Evolutionary conservation across 2,113 vertebrate species (phyloP).

Genomic region (Echinops telfairi): DNA sequence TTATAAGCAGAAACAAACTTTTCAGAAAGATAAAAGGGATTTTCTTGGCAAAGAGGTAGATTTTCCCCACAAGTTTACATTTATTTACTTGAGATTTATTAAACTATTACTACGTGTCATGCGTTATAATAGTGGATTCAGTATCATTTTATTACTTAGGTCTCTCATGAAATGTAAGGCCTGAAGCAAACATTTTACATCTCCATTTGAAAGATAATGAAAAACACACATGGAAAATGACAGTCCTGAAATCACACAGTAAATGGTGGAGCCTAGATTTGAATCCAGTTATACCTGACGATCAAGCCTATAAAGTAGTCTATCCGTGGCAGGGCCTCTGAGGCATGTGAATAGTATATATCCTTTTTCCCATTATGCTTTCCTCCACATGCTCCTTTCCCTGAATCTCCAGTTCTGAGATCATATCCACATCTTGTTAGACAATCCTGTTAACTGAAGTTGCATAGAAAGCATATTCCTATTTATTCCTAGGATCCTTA

Average conservation of each 20-base stretch:
- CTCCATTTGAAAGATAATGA: neutral
- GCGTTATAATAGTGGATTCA: neutral
- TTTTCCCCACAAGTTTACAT: neutral
- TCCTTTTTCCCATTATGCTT: neutral
- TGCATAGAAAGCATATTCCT: neutral
- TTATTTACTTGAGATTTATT: neutral
- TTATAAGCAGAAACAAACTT: neutral
- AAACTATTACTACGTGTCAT: neutral
- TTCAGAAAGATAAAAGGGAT: neutral
- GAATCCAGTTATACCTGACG: neutral
- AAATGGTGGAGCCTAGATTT: neutral
- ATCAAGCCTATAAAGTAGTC: neutral
- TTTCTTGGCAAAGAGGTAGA: neutral
- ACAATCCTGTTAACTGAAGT: neutral
- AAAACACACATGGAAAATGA: neutral
- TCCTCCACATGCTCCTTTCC: neutral
- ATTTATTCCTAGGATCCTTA: neutral
- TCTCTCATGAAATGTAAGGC: neutral
- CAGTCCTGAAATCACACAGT: neutral
- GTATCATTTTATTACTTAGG: neutral
- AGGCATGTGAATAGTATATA: rapidly evolving
- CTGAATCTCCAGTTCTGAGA: neutral
- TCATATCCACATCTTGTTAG: neutral
- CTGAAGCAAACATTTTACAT: neutral
- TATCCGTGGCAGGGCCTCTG: neutral